Base-by-base conservation (phyloP, 2,888 invertebrate species). In the Penaeus monodon region DNA sequence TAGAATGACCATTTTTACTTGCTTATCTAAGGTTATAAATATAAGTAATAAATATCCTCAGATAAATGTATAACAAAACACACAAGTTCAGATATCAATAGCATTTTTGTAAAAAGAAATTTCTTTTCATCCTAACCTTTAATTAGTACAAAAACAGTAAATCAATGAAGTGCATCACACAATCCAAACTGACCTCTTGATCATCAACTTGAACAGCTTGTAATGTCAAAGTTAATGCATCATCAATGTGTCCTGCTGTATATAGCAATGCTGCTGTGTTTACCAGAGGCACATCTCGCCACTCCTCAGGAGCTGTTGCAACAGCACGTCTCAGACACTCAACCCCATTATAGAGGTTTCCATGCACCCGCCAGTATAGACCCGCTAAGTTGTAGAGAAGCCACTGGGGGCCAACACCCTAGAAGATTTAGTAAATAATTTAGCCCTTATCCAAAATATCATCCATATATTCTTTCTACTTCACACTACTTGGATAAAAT, bases 321-420 rank as follows among this genome's bases (percentile, higher is more conserved):
- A 94, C 93, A 1, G 96, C 95, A 17, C 94, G 92, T 73, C 95
- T 93, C 12, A 96, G 93, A 92, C 96, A 97, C 91, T 95, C 95
- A 14, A 96, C 92, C 0, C 95, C 95, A 91, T 95, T 95, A 78
- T 93, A 93, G 64, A 94, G 94, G 91, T 96, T 95, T 12, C 95
- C 95, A 7, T 95, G 94, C 1, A 95, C 94, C 17, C 96, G 94
- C 96, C 96, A 97, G 92, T 96, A 96, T 29, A 96, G 92, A 0
- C 95, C 96, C 0, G 96, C 95, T 70, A 96, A 92, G 22, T 95
- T 95, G 91, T 95, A 94, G 33, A 96, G 92, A 14, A 96, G 92
- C 96, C 96, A 97, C 89, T 94, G 94, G 0, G 96, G 95, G 0
- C 95, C 96, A 81, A 95, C 92, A 92, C 94, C 94, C 96, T 96